Percentiles rank a stretch among this genome's conserved stretches.
phyloP scores from a whole-genome alignment of 1,140 invertebrate species.

The Brachionus sp. region DNA sequence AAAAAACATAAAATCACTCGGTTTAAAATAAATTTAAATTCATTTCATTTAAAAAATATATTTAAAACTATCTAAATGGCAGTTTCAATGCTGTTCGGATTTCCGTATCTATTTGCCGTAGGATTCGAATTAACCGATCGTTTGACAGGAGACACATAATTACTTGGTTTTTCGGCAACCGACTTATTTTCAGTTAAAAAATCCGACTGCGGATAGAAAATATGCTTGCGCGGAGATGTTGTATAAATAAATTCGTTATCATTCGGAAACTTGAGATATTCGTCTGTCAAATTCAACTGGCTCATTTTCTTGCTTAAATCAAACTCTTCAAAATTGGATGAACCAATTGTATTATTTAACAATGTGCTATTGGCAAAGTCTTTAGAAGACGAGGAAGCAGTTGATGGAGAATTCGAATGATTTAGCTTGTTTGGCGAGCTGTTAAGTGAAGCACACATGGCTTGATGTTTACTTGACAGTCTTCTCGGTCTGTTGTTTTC shows the following conservation, averaged over 20 bases:
- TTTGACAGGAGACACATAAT: not conserved
- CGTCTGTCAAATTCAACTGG: not conserved
- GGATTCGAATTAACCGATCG: not conserved
- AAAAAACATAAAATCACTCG: conserved; percentile 10
- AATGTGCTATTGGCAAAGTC: not conserved
- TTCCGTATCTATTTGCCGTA: not conserved
- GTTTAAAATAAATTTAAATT: conserved; percentile 27
- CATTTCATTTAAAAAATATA: not conserved
- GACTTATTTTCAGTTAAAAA: not conserved
- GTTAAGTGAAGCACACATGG: not conserved
- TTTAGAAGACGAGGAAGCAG: not conserved
- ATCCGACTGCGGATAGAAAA: not conserved
- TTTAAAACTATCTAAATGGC: conserved; percentile 20
- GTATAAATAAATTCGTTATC: conserved; percentile 36
- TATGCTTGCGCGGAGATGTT: not conserved
- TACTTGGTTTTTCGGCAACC: not conserved
- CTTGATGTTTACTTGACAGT: not conserved
- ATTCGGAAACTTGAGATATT: conserved; percentile 5
- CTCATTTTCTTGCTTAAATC: not conserved
- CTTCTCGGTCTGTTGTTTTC: conserved; percentile 2
- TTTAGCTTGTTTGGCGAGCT: not conserved
- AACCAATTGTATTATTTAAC: not conserved
- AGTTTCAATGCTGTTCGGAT: conserved; percentile 40
- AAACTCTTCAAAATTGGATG: not conserved
- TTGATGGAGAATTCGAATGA: conserved; percentile 30